A percentile compares a stretch with the other conserved stretches of the same genome.
Evolutionary conservation across 2,113 vertebrate genomes (phyloP).

Genomic region (Podarcis raffonei): DNA sequence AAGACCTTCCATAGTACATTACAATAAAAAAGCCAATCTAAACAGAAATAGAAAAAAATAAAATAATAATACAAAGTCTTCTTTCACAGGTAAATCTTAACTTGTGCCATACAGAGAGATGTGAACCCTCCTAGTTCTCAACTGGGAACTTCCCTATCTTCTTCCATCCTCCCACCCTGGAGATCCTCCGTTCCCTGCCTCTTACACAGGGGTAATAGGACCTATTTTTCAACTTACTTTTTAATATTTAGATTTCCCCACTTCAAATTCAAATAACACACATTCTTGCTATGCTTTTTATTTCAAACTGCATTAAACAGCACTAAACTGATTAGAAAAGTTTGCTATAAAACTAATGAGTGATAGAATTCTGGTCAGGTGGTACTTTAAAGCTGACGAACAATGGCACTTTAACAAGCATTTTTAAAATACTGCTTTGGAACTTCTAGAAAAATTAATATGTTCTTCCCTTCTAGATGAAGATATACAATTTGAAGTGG

Average conservation of each 20-base stretch:
- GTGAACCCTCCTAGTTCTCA: too few species aligned
- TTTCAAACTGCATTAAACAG: conserved; percentile 1
- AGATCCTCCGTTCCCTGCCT: too few species aligned
- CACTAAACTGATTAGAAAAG: conserved; percentile 38
- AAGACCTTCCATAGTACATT: too few species aligned
- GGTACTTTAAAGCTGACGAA: accelerated
- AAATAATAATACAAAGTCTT: too few species aligned
- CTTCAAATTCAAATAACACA: conserved; percentile 30
- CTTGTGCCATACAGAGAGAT: too few species aligned
- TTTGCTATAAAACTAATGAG: conserved; percentile 50
- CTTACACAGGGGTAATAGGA: too few species aligned
- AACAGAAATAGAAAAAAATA: too few species aligned
- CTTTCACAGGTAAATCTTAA: too few species aligned
- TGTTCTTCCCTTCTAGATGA: not conserved
- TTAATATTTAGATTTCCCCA: not conserved
- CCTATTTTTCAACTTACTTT: not conserved
- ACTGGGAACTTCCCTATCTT: too few species aligned
- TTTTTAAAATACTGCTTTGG: accelerated
- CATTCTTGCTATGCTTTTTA: conserved; percentile 44
- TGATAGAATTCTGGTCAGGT: not conserved
- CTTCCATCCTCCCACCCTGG: too few species aligned
- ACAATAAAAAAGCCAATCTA: too few species aligned
- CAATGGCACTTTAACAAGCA: accelerated
- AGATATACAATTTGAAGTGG: not conserved
- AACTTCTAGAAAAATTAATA: not conserved